phyloP scores from a whole-genome alignment of 2,113 vertebrate genomes.

The Paraplagusia blochii region DNA sequence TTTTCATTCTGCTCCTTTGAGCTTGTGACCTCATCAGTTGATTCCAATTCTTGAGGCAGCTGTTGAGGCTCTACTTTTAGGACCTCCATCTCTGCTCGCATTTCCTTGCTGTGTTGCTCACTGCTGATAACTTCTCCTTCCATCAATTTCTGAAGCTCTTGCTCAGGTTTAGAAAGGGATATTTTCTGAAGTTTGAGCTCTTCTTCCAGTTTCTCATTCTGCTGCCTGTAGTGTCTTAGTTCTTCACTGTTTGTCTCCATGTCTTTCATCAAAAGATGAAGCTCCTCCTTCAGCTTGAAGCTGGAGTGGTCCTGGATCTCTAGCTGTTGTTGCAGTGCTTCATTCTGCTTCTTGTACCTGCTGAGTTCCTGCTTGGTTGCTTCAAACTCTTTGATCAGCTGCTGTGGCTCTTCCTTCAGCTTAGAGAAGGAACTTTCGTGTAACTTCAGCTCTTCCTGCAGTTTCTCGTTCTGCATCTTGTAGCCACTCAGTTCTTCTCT shows the following conservation, averaged over 20 bases:
- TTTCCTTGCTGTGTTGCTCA: conserved; percentile 75
- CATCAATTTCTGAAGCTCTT: conserved; percentile 67
- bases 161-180: conserved; percentile 31
- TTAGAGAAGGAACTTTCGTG: conserved; percentile 35
- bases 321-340: conserved; percentile 78
- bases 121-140: conserved; percentile 77
- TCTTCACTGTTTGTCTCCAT: not conserved
- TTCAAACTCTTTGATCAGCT: conserved; percentile 67
- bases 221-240: conserved; percentile 42
- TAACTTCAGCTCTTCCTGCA: conserved; percentile 72
- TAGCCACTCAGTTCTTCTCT: conserved; percentile 80
- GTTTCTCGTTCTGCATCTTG: conserved; percentile 76
- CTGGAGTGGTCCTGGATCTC: conserved; percentile 36
- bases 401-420: conserved; percentile 62
- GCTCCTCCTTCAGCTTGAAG: conserved; percentile 8
- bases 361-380: conserved; percentile 80
- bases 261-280: not conserved
- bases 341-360: conserved; percentile 72
- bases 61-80: no score
- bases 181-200: conserved; percentile 59
- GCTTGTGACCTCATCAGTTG: no score
- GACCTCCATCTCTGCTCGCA: conserved; percentile 72
- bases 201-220: conserved; percentile 76
- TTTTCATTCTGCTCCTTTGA: conserved; percentile 34
- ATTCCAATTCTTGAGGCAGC: no score